Evolutionary conservation across 2,888 invertebrate genomes (phyloP).

Genomic region (Heterodera filipjevi): DNA sequence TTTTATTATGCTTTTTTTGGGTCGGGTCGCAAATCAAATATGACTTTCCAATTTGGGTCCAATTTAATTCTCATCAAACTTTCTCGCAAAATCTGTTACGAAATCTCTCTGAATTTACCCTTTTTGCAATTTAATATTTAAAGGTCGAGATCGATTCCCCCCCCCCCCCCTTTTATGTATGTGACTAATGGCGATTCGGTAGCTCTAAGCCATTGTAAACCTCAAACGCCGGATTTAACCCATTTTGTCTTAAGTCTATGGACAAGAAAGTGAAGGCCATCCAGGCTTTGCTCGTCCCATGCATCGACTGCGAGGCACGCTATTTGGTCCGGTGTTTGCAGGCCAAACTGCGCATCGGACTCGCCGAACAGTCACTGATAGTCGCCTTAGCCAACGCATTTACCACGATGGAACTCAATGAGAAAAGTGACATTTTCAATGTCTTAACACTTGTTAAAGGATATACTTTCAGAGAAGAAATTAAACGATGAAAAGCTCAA

Average conservation of each 20-base stretch:
- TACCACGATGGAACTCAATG: conserved; percentile 49
- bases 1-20: too few species aligned
- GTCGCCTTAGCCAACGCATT: conserved; percentile 84
- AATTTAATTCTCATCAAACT: too few species aligned
- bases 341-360: conserved; percentile 91
- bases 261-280: conserved; percentile 87
- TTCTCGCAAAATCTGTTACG: too few species aligned
- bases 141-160: too few species aligned
- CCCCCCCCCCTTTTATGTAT: background rate
- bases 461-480: conserved; percentile 44
- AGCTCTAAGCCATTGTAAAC: too few species aligned
- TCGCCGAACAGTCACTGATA: conserved; percentile 93
- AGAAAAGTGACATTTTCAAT: conserved; percentile 39
- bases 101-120: too few species aligned
- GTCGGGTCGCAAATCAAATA: too few species aligned
- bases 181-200: too few species aligned
- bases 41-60: too few species aligned
- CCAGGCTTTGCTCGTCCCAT: conserved; percentile 85
- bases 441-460: background rate
- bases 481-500: conserved; percentile 77
- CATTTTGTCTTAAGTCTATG: conserved; percentile 65
- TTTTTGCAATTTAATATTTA: conserved; percentile 27
- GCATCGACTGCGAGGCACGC: conserved; percentile 59
- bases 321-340: conserved; percentile 73
- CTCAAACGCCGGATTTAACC: background rate